Conservation (phyloP, 1,140 invertebrate species). For the Cydia splendana region DNA sequence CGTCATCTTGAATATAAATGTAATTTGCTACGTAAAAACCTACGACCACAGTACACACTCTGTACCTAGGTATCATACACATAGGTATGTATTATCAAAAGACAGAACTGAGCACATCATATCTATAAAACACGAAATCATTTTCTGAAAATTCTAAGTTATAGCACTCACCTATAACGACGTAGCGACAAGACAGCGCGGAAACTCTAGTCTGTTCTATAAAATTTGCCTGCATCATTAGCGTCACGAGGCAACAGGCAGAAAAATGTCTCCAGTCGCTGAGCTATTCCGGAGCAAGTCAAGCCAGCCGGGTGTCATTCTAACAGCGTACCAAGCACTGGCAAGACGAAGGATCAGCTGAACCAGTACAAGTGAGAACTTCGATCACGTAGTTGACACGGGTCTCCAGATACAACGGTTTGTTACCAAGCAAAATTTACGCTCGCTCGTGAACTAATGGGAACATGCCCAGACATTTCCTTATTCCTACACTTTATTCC, state of each 20-base stretch:
- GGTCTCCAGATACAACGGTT: neutral
- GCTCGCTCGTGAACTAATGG: neutral
- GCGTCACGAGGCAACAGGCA: conserved; percentile 19
- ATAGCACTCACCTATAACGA: neutral
- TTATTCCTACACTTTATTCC: conserved; percentile 8
- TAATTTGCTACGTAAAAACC: no score
- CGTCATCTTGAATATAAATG: no score
- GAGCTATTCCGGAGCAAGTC: conserved; percentile 4
- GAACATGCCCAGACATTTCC: conserved; percentile 10
- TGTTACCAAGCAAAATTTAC: neutral
- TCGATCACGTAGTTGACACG: neutral
- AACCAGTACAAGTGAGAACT: neutral
- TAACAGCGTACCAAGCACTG: neutral
- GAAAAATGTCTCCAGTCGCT: conserved; percentile 18
- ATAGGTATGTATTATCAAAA: no score
- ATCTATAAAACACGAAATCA: neutral
- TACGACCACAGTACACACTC: no score
- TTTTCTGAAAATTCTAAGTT: neutral
- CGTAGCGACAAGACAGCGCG: neutral
- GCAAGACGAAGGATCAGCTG: neutral
- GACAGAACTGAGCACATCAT: neutral
- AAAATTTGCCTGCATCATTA: conserved; percentile 28
- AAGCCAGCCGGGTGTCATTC: neutral
- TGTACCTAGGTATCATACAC: no score
- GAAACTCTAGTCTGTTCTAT: conserved; percentile 22